Percentiles rank a stretch among this genome's conserved stretches.
Evolutionary conservation across 2,797 vertebrate genomes (phyloP).

Genomic region (Melanotaenia trifasciata): DNA sequence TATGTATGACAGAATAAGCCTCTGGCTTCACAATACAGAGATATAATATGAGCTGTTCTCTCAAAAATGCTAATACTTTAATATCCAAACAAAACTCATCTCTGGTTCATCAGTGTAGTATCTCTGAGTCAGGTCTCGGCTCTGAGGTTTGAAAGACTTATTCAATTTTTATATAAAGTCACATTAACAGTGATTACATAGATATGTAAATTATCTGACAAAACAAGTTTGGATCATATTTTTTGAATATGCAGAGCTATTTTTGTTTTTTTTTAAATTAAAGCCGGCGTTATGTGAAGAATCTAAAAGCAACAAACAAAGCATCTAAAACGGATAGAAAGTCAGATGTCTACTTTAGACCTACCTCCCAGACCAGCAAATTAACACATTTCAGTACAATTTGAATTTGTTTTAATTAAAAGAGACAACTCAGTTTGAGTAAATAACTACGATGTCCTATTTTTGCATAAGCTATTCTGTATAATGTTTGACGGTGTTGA

Average conservation of each 20-base stretch:
- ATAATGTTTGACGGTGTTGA: background rate
- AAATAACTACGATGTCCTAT: too few species aligned
- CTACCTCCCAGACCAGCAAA: too few species aligned
- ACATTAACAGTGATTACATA: background rate
- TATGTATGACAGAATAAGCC: background rate
- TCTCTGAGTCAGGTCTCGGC: background rate
- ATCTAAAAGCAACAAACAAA: conserved; percentile 27
- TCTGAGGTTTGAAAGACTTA: conserved; percentile 23
- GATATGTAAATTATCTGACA: conserved; percentile 7
- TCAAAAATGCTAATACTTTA: conserved; percentile 10
- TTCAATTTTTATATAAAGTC: background rate
- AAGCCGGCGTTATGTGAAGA: conserved; percentile 28
- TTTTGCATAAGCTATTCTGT: too few species aligned
- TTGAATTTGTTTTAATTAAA: too few species aligned
- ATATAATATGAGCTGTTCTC: conserved; percentile 3
- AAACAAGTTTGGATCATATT: conserved; percentile 15
- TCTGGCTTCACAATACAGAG: conserved; percentile 8
- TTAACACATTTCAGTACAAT: too few species aligned
- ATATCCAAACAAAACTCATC: background rate
- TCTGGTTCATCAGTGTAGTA: conserved; percentile 21
- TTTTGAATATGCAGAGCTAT: conserved; percentile 14
- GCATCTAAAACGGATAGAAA: conserved; percentile 47
- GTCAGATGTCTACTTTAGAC: background rate
- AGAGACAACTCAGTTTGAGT: too few species aligned
- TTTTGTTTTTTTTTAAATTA: conserved; percentile 10